Evolutionary conservation across 2,113 vertebrate species (phyloP).

Genomic region (Ochotona curzoniae): DNA sequence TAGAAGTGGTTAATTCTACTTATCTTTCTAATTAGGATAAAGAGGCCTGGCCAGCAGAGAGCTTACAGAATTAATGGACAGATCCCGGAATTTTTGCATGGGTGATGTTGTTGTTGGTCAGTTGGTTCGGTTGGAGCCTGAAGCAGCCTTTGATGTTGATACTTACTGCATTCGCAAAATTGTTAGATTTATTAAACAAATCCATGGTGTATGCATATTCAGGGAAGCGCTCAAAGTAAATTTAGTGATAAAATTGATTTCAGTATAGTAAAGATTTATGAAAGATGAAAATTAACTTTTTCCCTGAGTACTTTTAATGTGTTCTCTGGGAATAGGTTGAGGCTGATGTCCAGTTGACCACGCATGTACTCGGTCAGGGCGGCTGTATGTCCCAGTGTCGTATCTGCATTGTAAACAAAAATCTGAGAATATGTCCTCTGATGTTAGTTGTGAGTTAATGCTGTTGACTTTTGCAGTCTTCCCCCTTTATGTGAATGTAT

Average conservation of each 20-base stretch:
- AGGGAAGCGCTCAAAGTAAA: constrained; percentile 34
- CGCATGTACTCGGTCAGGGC: not conserved
- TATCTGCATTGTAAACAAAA: constrained; percentile 33
- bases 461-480: too few relatives aligned
- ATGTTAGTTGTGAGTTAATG: not conserved
- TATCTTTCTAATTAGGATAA: constrained; percentile 56
- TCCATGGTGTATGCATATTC: not conserved
- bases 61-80: not conserved
- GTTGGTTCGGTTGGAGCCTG: constrained; percentile 5
- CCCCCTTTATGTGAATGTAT: not conserved
- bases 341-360: not conserved
- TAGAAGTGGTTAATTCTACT: constrained; percentile 59
- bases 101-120: not conserved
- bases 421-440: not conserved
- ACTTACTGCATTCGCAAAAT: not conserved
- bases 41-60: constrained; percentile 18
- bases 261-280: constrained; percentile 7
- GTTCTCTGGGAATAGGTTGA: not conserved
- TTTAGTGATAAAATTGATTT: constrained; percentile 19
- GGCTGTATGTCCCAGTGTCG: not conserved
- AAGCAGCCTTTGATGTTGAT: not conserved
- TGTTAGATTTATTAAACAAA: constrained; percentile 37
- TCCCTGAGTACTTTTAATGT: not conserved
- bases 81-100: constrained; percentile 9
- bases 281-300: constrained; percentile 31